Evolutionary conservation across 1,140 invertebrate species (phyloP), one percentile per base, ranked within the genome.

Genomic region (Macrosteles quadrilineatus): DNA sequence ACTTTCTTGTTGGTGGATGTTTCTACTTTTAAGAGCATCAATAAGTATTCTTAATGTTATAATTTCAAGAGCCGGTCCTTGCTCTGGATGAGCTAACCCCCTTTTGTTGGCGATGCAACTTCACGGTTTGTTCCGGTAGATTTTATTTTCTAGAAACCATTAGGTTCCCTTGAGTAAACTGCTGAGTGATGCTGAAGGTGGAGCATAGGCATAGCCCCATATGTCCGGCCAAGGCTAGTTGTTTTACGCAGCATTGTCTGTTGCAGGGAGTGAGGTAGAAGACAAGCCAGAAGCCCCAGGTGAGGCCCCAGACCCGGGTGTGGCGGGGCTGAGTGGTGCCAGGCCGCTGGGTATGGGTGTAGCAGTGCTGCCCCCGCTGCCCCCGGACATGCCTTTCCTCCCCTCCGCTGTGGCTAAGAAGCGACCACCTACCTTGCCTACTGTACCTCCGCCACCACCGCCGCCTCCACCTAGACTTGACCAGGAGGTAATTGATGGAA

Each of bases 301-400:
- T 1, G 91, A 94, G 82, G 83, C 87, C 74, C 89, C 90, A 0
- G 89, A 93, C 82, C 86, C 87, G 0, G 86, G 87, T 9, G 83
- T 88, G 66, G 86, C 85, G 55, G 92, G 92, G 29, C 81, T 93
- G 71, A 88, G 90, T 57, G 91, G 91, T 12, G 83, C 90, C 32
- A 83, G 92, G 70, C 92, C 92, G 2, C 78, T 94, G 17, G 88
- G 87, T 72, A 76, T 84, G n/a, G 82, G 82, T 11, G 77, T 83
- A 1, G 81, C 80, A 40, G 86, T 83, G 23, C 81, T 86, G 70
- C 83, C 82, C 40, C 81, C 83, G 9, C 72, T 87, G 27, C 84
- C 84, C 1, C 84, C 86, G 9, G 83, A 86, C 59, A 79, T 81
- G 50, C 83, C 85, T 19, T 81, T 72, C 80, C 82, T 31, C 79